Base-by-base conservation (phyloP, 2,888 invertebrate genomes). In the Phaonia tiefii region DNA sequence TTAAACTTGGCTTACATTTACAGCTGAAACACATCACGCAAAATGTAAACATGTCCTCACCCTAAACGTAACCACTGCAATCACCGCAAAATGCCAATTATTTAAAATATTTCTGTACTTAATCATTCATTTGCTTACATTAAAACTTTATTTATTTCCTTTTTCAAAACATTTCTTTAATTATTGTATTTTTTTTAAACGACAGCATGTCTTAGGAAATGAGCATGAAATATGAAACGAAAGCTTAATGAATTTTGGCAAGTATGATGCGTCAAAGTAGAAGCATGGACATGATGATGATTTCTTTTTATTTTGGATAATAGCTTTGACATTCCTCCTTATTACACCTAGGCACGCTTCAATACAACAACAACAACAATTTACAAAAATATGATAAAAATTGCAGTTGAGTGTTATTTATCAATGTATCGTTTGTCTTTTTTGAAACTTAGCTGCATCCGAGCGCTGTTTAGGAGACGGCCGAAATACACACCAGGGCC, bases 401-500 rank as follows among this genome's bases (percentile, higher is more conserved):
- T 13, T 17, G 2, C 42, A 54, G 51, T 31, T 31, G 31, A 5
- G 31, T 31, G 8, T 31, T 31, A 5, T 31, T 31, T 31, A 31
- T 31, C n/a, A n/a, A n/a, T n/a, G n/a, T n/a, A n/a, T n/a, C n/a
- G 31, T 31, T 3, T 83, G 5, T 66, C 81, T 84, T 75, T 5
- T 22, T 15, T 63, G 1, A 3, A 39, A 92, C 37, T 42, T 92
- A 94, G 93, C 95, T 94, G 96, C 96, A 91, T 96, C 96, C 91
- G 96, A 96, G 92, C 95, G 94, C 92, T 96, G 95, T 92, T 96
- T 96, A 92, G 93, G 92, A 91, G 93, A 93, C 90, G 95, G 94
- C 91, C 89, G 90, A 91, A 90, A 93, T 93, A 93, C 92, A 90
- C 90, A 93, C 92, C 91, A 93, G 92, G 91, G 93, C 92, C 91